Evolutionary conservation across 2,888 invertebrate species (phyloP), one percentile per base, ranked within the genome.

Genomic region (Lycaena phlaeas): DNA sequence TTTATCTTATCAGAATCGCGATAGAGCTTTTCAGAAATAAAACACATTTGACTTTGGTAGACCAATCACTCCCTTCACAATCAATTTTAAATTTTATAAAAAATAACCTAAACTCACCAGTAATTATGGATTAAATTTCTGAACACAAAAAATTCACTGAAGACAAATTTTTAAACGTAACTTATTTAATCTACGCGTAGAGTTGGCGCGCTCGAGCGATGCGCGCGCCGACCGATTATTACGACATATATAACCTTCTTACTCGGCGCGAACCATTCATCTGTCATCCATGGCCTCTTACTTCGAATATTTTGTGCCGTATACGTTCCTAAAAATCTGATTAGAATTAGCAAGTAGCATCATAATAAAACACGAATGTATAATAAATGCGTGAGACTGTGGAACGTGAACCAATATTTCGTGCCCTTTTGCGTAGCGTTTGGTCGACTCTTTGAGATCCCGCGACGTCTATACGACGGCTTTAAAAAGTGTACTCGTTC

Each of bases 261-360:
- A 9, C 25, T 30, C 25, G 25, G 22, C 14, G 30, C 26, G 25
- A 31, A 28, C 39, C 39, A 31, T 39, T 39, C 39, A 39, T 39
- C 39, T 39, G 39, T 39, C 39, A 39, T 39, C 15, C n/a, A 25
- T 17, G 22, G 31, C 39, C 39, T 39, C 39, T 31, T 31, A 31
- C 39, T 39, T 15, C 26, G 25, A 30, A 26, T 26, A 14, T 39
- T 30, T 30, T 25, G 14, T 15, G 25, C 22, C 39, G 25, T 30
- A 38, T 31, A 31, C 30, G 39, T 34, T 17, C 17, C 18, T 5
- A 39, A 36, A n/a, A 17, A 30, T 17, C 15, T 27, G 39, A 25
- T 39, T 31, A 14, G 39, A 39, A 39, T 39, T 12, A 37, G 18
- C 36, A 43, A 29, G 6, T 34, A 36, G 27, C 12, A 28, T 22